phyloP scores from a whole-genome alignment of 2,888 invertebrate species.

The Agrochola litura region DNA sequence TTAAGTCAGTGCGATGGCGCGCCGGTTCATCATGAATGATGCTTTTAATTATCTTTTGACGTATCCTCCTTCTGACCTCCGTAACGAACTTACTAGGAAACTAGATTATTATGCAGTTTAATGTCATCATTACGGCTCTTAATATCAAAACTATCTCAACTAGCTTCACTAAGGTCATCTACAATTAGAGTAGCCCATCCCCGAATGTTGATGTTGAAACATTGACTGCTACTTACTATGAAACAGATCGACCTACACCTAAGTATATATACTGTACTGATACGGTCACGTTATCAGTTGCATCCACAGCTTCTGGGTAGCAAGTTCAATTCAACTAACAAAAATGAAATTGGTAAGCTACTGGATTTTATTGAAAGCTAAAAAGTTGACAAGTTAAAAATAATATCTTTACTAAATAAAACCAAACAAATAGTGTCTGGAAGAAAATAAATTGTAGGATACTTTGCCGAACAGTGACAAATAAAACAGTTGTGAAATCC shows the following conservation, averaged over 20 bases:
- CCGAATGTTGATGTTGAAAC: constrained; percentile 82
- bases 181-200: constrained; percentile 81
- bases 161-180: constrained; percentile 46
- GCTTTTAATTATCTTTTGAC: constrained; percentile 26
- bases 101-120: constrained; percentile 36
- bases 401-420: neutral
- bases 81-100: constrained; percentile 36
- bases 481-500: no score
- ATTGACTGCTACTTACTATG: constrained; percentile 75
- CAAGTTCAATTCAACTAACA: constrained; percentile 59
- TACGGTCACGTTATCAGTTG: constrained; percentile 81
- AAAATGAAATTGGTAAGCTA: constrained; percentile 83
- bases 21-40: neutral
- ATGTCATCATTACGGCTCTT: constrained; percentile 47
- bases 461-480: no score
- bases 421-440: neutral
- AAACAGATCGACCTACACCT: constrained; percentile 81
- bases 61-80: constrained; percentile 34
- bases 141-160: constrained; percentile 49
- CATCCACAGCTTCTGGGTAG: constrained; percentile 71
- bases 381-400: neutral
- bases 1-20: constrained; percentile 8
- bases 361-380: neutral
- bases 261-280: constrained; percentile 85
- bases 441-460: neutral